Percentiles rank a stretch among this genome's conserved stretches.
Conservation (phyloP, 2,888 invertebrate species). For the Junonia oenone region DNA sequence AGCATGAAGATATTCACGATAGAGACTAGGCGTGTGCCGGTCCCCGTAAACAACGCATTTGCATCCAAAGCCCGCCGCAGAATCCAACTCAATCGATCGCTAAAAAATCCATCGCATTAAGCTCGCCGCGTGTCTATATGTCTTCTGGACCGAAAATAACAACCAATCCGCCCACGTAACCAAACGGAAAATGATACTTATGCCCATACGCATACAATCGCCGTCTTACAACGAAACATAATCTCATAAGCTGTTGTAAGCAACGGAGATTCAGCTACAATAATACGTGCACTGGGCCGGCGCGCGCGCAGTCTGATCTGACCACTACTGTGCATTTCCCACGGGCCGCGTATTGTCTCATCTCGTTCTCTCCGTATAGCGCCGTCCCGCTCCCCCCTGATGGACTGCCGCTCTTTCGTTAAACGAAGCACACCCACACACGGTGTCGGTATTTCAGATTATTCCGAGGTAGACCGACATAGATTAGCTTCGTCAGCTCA, state of each 20-base stretch:
- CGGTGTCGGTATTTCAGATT: slow-evolving; percentile 76
- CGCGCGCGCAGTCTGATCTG: slow-evolving; percentile 78
- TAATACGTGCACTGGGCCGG: slow-evolving; percentile 79
- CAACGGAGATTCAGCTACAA: slow-evolving; percentile 64
- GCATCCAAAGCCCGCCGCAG: slow-evolving; percentile 70
- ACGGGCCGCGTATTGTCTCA: slow-evolving; percentile 64
- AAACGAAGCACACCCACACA: slow-evolving; percentile 79
- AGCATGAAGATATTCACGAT: slow-evolving; percentile 27
- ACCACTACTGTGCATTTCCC: slow-evolving; percentile 81
- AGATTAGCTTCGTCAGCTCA: slow-evolving; percentile 74
- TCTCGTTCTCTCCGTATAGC: slow-evolving; percentile 54
- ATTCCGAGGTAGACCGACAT: slow-evolving; percentile 67
- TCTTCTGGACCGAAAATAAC: slow-evolving; percentile 26
- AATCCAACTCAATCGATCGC: slow-evolving; percentile 73
- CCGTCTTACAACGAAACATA: slow-evolving; percentile 31
- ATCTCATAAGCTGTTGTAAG: slow-evolving; percentile 54
- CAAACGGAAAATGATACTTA: slow-evolving; percentile 30
- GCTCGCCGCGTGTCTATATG: slow-evolving; percentile 47
- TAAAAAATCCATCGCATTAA: slow-evolving; percentile 75
- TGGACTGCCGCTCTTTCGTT: slow-evolving; percentile 77
- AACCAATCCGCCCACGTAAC: slow-evolving; percentile 29
- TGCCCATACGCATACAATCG: slow-evolving; percentile 21
- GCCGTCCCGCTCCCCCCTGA: slow-evolving; percentile 58
- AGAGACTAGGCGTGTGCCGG: slow-evolving; percentile 62
- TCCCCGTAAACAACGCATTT: slow-evolving; percentile 69